Evolutionary conservation across 2,113 vertebrate species (phyloP).

Genomic region (Thomomys bottae): DNA sequence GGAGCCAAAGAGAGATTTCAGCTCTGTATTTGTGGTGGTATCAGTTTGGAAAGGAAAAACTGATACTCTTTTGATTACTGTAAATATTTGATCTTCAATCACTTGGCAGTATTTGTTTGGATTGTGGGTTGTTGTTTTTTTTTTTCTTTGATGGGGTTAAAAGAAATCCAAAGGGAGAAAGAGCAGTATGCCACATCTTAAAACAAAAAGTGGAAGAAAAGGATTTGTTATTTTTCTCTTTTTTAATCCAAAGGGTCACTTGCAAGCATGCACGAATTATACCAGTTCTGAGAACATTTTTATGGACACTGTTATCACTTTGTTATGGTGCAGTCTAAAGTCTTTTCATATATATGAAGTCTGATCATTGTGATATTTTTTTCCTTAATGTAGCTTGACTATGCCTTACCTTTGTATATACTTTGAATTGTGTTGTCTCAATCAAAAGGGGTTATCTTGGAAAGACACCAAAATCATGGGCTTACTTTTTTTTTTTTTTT

Average conservation of each 20-base stretch:
- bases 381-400: conserved; percentile 77
- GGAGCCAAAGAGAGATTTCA: conserved; percentile 90
- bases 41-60: conserved; percentile 82
- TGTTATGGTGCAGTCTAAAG: conserved; percentile 78
- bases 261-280: conserved; percentile 83
- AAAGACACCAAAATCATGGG: conserved; percentile 83
- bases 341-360: conserved; percentile 66
- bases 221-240: conserved; percentile 64
- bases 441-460: conserved; percentile 81
- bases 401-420: conserved; percentile 89
- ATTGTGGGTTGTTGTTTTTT: conserved; percentile 46
- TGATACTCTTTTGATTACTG: conserved; percentile 83
- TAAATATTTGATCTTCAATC: conserved; percentile 86
- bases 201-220: conserved; percentile 46
- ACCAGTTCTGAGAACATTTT: conserved; percentile 76
- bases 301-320: conserved; percentile 73
- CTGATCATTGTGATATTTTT: conserved; percentile 67
- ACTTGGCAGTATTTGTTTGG: conserved; percentile 70
- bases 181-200: conserved; percentile 77
- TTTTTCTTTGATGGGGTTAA: conserved; percentile 84
- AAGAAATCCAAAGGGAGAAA: conserved; percentile 80
- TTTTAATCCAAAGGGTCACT: conserved; percentile 82
- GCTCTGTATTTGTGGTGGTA: conserved; percentile 91
- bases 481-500: conserved; percentile 81
- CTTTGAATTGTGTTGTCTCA: conserved; percentile 76